A percentile compares a stretch with the other conserved stretches of the same genome.
Evolutionary conservation across 2,888 invertebrate genomes (phyloP).

Genomic region (Boloria selene): DNA sequence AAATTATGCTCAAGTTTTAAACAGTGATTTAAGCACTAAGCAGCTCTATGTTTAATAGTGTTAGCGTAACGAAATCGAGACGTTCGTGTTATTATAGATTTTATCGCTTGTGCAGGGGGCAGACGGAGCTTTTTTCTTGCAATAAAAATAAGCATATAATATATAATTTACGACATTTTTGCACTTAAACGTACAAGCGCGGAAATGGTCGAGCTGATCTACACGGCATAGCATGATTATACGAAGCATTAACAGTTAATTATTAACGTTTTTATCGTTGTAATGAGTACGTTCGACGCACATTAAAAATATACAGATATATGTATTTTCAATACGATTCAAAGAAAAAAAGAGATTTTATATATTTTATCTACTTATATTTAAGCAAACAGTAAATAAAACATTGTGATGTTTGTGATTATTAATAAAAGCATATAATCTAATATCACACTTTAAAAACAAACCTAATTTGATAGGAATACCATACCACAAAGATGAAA

Average conservation of each 20-base stretch:
- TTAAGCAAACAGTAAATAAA: no score
- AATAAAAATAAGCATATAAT: slow-evolving; percentile 47
- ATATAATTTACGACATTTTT: slow-evolving; percentile 49
- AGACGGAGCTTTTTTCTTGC: slow-evolving; percentile 44
- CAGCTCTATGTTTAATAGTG: slow-evolving; percentile 17
- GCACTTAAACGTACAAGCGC: slow-evolving; percentile 44
- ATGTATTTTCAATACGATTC: slow-evolving; percentile 6
- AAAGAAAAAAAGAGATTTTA: background rate
- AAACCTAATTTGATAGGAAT: no score
- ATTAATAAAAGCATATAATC: no score
- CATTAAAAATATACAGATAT: slow-evolving; percentile 14
- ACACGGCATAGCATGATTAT: slow-evolving; percentile 43
- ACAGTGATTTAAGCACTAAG: background rate
- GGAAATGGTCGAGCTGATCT: slow-evolving; percentile 41
- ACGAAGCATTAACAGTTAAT: slow-evolving; percentile 42
- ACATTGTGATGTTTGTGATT: no score
- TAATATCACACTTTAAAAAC: no score
- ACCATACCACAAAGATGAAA: no score
- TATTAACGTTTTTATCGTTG: slow-evolving; percentile 37
- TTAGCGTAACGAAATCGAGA: slow-evolving; percentile 46
- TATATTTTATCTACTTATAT: no score
- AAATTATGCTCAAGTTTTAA: no score
- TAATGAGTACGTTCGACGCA: slow-evolving; percentile 16
- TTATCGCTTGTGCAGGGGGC: slow-evolving; percentile 50
- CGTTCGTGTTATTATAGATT: slow-evolving; percentile 53